These are phyloP conservation scores for Pseudomugil tenellus DNA, from an alignment of 2,797 vertebrate species.

Conservation along the genomic window DNA sequence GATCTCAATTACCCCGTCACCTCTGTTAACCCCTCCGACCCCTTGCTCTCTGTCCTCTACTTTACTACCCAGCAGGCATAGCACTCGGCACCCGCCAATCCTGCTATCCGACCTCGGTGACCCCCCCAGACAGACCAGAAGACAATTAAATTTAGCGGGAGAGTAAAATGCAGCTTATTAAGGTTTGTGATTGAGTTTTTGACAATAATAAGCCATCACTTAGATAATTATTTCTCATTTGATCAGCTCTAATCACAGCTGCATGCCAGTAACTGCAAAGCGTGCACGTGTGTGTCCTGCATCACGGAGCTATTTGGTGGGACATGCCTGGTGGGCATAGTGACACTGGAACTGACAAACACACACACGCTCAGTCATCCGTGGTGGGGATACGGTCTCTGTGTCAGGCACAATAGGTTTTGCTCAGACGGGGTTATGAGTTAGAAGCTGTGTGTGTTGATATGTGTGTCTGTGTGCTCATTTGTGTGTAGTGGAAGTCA, in stretches of 20 bases:
- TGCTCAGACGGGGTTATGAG: conserved; percentile 72
- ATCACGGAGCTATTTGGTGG: conserved; percentile 55
- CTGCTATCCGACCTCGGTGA: conserved; percentile 57
- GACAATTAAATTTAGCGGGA: conserved; percentile 60
- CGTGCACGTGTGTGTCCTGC: conserved; percentile 45
- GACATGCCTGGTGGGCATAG: conserved; percentile 56
- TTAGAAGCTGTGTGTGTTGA: conserved; percentile 53
- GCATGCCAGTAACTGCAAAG: conserved; percentile 16
- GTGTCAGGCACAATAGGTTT: conserved; percentile 74
- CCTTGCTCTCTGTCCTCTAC: conserved; percentile 49
- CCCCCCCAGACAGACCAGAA: conserved; percentile 45
- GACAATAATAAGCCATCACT: not conserved
- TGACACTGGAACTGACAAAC: conserved; percentile 62
- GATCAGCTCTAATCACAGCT: not conserved
- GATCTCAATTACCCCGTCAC: conserved; percentile 79
- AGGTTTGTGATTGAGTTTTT: not conserved
- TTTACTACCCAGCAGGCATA: conserved; percentile 81
- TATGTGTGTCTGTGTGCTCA: conserved; percentile 17
- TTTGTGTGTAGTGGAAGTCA: conserved; percentile 22
- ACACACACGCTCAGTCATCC: conserved; percentile 67
- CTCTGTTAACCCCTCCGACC: conserved; percentile 69
- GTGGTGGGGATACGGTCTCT: conserved; percentile 69
- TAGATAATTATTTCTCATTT: conserved; percentile 6
- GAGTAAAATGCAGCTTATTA: not conserved
- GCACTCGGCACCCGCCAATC: conserved; percentile 78